A percentile compares a stretch with the other conserved stretches of the same genome.
Conservation (phyloP, 1,140 invertebrate species). For the Tetragnatha versicolor region DNA sequence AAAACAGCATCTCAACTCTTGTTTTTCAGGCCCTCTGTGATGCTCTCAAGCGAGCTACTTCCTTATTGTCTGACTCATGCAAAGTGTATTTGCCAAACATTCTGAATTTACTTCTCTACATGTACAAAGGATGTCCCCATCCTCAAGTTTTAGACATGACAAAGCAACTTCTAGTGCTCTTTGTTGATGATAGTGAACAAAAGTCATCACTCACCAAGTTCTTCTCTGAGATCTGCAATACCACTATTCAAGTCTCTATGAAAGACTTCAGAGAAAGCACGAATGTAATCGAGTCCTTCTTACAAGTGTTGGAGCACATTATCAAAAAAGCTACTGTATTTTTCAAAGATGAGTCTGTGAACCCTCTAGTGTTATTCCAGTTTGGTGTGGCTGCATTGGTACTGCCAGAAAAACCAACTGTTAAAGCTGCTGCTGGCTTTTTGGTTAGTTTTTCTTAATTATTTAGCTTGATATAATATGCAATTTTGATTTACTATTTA, state of each 20-base stretch:
- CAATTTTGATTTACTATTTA: background rate
- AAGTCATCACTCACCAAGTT: constrained; percentile 38
- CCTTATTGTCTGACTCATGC: constrained; percentile 73
- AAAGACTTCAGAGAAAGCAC: constrained; percentile 57
- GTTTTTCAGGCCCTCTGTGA: constrained; percentile 73
- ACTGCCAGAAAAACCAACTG: constrained; percentile 70
- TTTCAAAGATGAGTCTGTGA: constrained; percentile 31
- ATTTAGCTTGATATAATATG: background rate
- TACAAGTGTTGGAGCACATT: constrained; percentile 41
- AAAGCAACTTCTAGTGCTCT: constrained; percentile 69
- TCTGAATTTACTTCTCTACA: constrained; percentile 73
- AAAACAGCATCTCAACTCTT: constrained; percentile 24
- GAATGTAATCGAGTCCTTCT: constrained; percentile 55
- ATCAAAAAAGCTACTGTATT: constrained; percentile 31
- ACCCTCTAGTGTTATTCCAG: constrained; percentile 43
- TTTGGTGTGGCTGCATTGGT: constrained; percentile 67
- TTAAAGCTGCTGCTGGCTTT: constrained; percentile 69
- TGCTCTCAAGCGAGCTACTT: constrained; percentile 74
- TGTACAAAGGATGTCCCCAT: constrained; percentile 75
- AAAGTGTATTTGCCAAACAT: constrained; percentile 72
- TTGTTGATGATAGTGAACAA: constrained; percentile 56
- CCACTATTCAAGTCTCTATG: constrained; percentile 48
- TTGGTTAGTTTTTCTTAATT: constrained; percentile 61
- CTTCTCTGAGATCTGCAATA: constrained; percentile 54
- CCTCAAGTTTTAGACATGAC: constrained; percentile 74